Percentiles rank a stretch among this genome's conserved stretches.
Conservation (phyloP, 1,140 invertebrate genomes). For the Phenacoccus solenopsis region DNA sequence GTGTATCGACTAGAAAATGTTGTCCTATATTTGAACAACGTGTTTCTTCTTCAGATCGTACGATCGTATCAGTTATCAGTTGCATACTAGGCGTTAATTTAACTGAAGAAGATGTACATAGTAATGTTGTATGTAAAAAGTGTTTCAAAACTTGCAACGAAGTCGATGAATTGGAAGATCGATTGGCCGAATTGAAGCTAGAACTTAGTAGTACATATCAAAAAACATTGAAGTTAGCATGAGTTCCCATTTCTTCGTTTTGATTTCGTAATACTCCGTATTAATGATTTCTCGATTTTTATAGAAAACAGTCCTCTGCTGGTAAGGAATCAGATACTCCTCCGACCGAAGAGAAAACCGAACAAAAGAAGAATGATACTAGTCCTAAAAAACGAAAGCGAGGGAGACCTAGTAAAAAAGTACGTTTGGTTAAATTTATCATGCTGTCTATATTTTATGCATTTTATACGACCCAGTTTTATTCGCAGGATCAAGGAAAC, state of each 20-base stretch:
- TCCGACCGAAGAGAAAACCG: background rate
- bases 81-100: constrained; percentile 38
- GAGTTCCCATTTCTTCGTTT: background rate
- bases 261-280: background rate
- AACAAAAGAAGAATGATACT: background rate
- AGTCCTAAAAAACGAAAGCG: constrained; percentile 6
- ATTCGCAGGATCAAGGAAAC: background rate
- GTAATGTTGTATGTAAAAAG: constrained; percentile 46
- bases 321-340: background rate
- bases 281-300: background rate
- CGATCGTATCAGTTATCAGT: constrained; percentile 37
- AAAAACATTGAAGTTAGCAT: constrained; percentile 35
- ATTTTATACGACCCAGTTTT: background rate
- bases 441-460: background rate
- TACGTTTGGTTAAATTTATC: background rate
- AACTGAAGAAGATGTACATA: constrained; percentile 38
- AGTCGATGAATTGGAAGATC: constrained; percentile 43
- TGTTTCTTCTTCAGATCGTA: constrained; percentile 34
- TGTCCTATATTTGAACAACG: constrained; percentile 38
- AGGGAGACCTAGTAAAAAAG: constrained; percentile 4
- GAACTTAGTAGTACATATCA: constrained; percentile 37
- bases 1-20: constrained; percentile 39
- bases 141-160: constrained; percentile 48
- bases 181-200: constrained; percentile 36
- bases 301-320: background rate